Base-by-base conservation (phyloP, 2,888 invertebrate genomes). In the Polia nebulosa region DNA sequence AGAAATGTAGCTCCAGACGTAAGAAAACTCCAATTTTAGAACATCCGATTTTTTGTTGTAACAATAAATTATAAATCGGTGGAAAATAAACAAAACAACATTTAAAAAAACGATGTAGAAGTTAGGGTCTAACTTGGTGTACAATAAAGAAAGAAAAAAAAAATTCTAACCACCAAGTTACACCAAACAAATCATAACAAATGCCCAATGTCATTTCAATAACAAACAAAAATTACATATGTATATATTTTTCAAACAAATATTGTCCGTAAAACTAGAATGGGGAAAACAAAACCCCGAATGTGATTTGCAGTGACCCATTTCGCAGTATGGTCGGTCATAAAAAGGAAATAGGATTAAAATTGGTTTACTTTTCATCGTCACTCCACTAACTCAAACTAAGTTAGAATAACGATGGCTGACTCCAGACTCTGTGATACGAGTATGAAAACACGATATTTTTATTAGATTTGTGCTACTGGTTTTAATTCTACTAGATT, bases 301-400 rank as follows among this genome's bases (percentile, higher is more conserved):
- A 80, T 80, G 81, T 72, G 81, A 80, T 76, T 77, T 64, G 51
- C 60, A 62, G 57, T 62, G 78, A 77, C 78, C 78, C 61, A 72
- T 72, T 80, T 78, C 55, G 55, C 36, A 57, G 64, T 72, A 68
- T 67, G 59, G 76, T 44, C 62, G 65, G 56, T 49, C 69, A 72
- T 72, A 72, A 80, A 77, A 66, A 62, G 63, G 52, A 63, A 78
- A 80, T 70, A 72, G 63, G 69, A 72, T 76, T 80, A 72, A 80
- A 72, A 80, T 65, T 76, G 77, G 69, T 72, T 72, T 77, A 64
- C 72, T 77, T 80, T 67, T 52, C 72, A 62, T 69, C 65, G 72
- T 47, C 65, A 63, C 55, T 27, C 41, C 17, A 34, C 58, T 62
- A 63, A 72, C 51, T 70, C 60, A 45, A 66, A 64, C 58, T 52